Evolutionary conservation across 2,797 vertebrate genomes (phyloP).

Genomic region (Danio kyathit): DNA sequence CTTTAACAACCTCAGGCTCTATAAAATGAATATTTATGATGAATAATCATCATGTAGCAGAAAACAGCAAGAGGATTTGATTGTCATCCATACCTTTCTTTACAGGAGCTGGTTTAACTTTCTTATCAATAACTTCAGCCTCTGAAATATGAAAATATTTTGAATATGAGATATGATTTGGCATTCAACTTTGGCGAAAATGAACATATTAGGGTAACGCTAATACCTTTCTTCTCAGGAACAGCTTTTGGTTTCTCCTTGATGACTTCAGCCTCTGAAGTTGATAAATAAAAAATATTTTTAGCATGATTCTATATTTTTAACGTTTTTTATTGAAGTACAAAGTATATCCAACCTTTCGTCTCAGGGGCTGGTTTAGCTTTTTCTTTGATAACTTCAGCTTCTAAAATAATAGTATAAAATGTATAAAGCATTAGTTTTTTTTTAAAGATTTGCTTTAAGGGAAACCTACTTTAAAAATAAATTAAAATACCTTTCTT

Average conservation of each 20-base stretch:
- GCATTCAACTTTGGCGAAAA: no score
- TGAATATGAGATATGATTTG: no score
- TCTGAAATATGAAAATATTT: not conserved
- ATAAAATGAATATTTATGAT: not conserved
- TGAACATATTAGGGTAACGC: no score
- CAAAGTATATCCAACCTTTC: not conserved
- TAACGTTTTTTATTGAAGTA: no score
- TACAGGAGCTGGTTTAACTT: slow-evolving; percentile 59
- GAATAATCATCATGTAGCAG: not conserved
- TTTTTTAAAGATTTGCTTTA: no score
- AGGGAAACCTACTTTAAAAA: no score
- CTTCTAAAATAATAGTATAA: not conserved
- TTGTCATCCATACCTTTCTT: slow-evolving; percentile 63
- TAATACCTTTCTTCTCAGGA: slow-evolving; percentile 65
- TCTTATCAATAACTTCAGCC: slow-evolving; percentile 38
- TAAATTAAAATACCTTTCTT: slow-evolving; percentile 8
- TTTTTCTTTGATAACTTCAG: slow-evolving; percentile 58
- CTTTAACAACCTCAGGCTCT: slow-evolving; percentile 38
- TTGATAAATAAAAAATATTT: no score
- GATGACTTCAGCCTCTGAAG: slow-evolving; percentile 45
- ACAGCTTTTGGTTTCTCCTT: slow-evolving; percentile 64
- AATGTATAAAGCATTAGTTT: no score
- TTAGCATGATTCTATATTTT: no score
- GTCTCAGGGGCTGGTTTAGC: slow-evolving; percentile 49
- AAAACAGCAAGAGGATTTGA: not conserved